Conservation (phyloP, 2,888 invertebrate genomes). For the Archips crataeganus region DNA sequence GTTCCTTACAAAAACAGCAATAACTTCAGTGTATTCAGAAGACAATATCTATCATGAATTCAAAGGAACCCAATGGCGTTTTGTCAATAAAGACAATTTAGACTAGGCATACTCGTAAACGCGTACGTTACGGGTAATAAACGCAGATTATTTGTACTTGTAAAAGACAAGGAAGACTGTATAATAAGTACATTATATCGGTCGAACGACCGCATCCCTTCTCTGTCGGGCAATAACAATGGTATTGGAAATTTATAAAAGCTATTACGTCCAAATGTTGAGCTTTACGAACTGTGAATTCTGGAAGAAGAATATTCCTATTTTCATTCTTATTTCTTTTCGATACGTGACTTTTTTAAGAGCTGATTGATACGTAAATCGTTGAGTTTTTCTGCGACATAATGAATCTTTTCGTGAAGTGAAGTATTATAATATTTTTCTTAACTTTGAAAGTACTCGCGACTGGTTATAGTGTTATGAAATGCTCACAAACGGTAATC, state of each 20-base stretch:
- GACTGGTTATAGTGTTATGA: neutral
- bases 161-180: constrained; percentile 60
- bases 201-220: constrained; percentile 65
- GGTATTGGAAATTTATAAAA: constrained; percentile 66
- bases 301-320: constrained; percentile 41
- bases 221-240: constrained; percentile 66
- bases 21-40: constrained; percentile 13
- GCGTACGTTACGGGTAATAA: constrained; percentile 62
- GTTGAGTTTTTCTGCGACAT: constrained; percentile 5
- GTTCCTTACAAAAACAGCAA: constrained; percentile 1
- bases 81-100: constrained; percentile 68
- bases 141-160: constrained; percentile 59
- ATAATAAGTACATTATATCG: constrained; percentile 71
- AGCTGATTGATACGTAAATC: constrained; percentile 39
- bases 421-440: constrained; percentile 11
- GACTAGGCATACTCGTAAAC: constrained; percentile 58
- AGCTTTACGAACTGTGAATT: constrained; percentile 70
- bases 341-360: constrained; percentile 31
- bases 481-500: neutral
- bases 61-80: constrained; percentile 28
- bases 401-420: constrained; percentile 24
- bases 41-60: constrained; percentile 15
- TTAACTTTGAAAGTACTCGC: neutral
- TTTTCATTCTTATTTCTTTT: constrained; percentile 37
- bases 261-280: constrained; percentile 62